Conservation (phyloP, 2,113 vertebrate genomes). For the Paedocypris sp. region DNA sequence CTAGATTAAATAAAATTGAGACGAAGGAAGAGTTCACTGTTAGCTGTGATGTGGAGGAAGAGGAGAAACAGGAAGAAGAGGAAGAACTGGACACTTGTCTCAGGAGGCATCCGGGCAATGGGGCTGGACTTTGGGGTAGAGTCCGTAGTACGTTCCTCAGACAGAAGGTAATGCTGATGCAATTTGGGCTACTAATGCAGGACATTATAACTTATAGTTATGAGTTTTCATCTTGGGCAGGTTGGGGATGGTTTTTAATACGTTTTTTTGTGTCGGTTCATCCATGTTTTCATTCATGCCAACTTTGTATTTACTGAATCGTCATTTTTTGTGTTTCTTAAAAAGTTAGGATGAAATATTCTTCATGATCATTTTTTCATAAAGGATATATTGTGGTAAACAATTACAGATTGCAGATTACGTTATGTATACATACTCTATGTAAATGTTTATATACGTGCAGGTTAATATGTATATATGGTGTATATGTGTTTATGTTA, state of each 20-base stretch:
- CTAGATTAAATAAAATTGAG: slow-evolving; percentile 23
- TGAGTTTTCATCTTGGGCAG: no score
- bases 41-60: slow-evolving; percentile 5
- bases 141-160: slow-evolving; percentile 51
- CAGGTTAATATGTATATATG: no score
- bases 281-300: background rate
- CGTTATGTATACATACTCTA: no score
- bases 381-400: no score
- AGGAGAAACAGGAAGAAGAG: slow-evolving; percentile 15
- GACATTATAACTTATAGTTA: no score
- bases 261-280: background rate
- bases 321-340: no score
- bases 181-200: no score
- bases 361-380: no score
- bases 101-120: slow-evolving; percentile 36
- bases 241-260: background rate
- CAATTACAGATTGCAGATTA: no score
- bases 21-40: slow-evolving; percentile 27
- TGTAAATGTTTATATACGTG: no score
- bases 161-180: slow-evolving; percentile 63
- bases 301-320: background rate
- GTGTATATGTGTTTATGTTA: no score
- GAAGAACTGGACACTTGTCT: slow-evolving; percentile 31
- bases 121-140: slow-evolving; percentile 52
- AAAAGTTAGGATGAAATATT: no score